Evolutionary conservation across 1,140 invertebrate genomes (phyloP), one percentile per base, ranked within the genome.

Genomic region (Ditylenchus dipsaci): DNA sequence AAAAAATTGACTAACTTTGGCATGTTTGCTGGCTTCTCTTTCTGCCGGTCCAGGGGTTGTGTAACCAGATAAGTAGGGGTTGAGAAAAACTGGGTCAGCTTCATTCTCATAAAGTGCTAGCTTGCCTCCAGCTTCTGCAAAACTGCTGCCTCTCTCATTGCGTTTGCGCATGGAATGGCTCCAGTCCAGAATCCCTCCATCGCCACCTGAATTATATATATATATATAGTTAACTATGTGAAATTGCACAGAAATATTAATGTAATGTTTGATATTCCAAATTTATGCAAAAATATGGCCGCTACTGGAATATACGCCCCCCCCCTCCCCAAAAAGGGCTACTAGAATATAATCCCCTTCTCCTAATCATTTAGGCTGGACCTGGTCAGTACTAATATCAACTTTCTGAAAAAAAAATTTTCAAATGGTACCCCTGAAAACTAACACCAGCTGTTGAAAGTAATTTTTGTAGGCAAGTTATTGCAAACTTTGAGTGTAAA

Each of bases 101-200:
- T 78, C 71, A n/a, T 81, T 78, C 30, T 82, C 78, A 67, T 78
- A 80, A 13, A 80, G 77, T n/a, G 78, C 79, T n/a, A 71, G 26
- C n/a, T 73, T 71, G 19, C n/a, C 59, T 53, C n/a, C 49, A 19
- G 23, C 49, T 53, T 53, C 23, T 1, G n/a, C 49, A 53, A 21
- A 53, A 53, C n/a, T 19, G 23, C 49, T 53, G 17, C 45, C 49
- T 29, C 13, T 23, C 15, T 71, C 26, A 23, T 63, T 71, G 68
- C 68, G 42, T 27, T 61, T 61, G 5, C 38, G 27, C 17, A 19
- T 19, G 26, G n/a, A 26, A 21, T 30, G n/a, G n/a, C 38, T 30
- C 59, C 59, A 61, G 8, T 33, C 27, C n/a, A 19, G 21, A 30
- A 26, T 29, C 3, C 59, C 59, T 8, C 38, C 38, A 23, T 56